Conservation (phyloP, 2,797 vertebrate genomes). For the Falco cherrug region DNA sequence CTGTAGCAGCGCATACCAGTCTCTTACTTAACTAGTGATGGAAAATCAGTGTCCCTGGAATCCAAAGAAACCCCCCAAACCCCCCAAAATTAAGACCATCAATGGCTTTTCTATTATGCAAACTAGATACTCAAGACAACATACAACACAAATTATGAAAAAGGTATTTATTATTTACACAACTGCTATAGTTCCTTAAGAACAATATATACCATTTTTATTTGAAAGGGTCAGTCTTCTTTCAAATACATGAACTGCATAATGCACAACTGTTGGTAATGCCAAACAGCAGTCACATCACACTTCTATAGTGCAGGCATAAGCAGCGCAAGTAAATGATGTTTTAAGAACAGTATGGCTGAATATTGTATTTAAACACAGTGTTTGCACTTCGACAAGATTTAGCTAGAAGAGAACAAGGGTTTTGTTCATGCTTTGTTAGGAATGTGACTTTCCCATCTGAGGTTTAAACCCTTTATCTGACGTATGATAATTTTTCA, state of each 20-base stretch:
- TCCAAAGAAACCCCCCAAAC: neutral
- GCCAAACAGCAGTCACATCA: slow-evolving; percentile 77
- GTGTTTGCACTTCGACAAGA: slow-evolving; percentile 73
- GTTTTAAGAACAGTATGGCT: slow-evolving; percentile 74
- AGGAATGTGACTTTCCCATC: slow-evolving; percentile 56
- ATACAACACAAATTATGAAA: slow-evolving; percentile 69
- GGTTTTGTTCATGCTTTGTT: slow-evolving; percentile 76
- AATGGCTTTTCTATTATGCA: neutral
- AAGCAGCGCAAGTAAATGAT: slow-evolving; percentile 74
- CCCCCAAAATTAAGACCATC: neutral
- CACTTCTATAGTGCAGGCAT: slow-evolving; percentile 74
- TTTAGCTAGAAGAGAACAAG: slow-evolving; percentile 73
- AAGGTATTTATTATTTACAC: slow-evolving; percentile 83
- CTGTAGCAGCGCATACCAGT: neutral
- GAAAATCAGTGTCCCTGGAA: neutral
- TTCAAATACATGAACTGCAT: slow-evolving; percentile 77
- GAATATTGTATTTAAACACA: slow-evolving; percentile 74
- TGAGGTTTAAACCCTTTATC: slow-evolving; percentile 58
- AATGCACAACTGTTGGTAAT: slow-evolving; percentile 76
- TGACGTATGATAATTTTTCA: slow-evolving; percentile 39
- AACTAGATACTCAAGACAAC: neutral
- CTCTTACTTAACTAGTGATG: neutral
- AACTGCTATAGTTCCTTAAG: slow-evolving; percentile 80
- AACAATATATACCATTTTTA: slow-evolving; percentile 80
- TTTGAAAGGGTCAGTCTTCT: slow-evolving; percentile 76